Evolutionary conservation across 2,113 vertebrate species (phyloP), one percentile per base, ranked within the genome.

Genomic region (Bubo blakistoni): DNA sequence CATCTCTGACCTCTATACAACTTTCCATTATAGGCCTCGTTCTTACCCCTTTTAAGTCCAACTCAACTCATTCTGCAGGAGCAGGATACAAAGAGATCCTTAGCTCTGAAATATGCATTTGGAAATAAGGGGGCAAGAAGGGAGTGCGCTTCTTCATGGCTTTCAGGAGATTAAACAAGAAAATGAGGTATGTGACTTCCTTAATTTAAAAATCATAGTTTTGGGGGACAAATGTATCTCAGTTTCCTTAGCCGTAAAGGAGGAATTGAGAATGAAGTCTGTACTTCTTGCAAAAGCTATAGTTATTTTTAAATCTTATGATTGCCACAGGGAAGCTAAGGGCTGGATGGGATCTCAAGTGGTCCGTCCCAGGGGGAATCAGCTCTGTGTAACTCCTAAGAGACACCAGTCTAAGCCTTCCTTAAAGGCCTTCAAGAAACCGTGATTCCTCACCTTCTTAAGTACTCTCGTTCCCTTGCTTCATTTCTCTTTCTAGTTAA

Each of bases 1-100:
- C 92, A 81, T 88, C 73, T 84, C 83, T 94, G 91, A 94, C 92
- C 94, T 92, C 91, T 87, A 49, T 61, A 76, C 63, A 49, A 38
- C 89, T 87, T 86, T 80, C 83, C 84, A 91, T 97, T 85, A 95
- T 3, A 91, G 78, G 54, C 42, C 29, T 87, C 62, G 27, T 94
- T 94, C 81, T 82, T 86, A 84, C 49, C 20, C 73, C 86, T 93
- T 95, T 87, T 30, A 95, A 94, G 77, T 72, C 66, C 66, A 72
- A 85, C 40, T 91, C 69, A 36, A 61, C 63, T 92, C 80, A 57
- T 87, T 93, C 83, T 29, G 49, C 73, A 36, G 81, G n/a, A 94
- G 51, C 26, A 27, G 49, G 81, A 62, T 46, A 87, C 86, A 93
- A 86, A 81, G 77, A 62, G 62, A 90, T 73, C 54, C 58, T 87